phyloP scores from a whole-genome alignment of 2,113 vertebrate genomes.

The Hemichromis elongatus region DNA sequence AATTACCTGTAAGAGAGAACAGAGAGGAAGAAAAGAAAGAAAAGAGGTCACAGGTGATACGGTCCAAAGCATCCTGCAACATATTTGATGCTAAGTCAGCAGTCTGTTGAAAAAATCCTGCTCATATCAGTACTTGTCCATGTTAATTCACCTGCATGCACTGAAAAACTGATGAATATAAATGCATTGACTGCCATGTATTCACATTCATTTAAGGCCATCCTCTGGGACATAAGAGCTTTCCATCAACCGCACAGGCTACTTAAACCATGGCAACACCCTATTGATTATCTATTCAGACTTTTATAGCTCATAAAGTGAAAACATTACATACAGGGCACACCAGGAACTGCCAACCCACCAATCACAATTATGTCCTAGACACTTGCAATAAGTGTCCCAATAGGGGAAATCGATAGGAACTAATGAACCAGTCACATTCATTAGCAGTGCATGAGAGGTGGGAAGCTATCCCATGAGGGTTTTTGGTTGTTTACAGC shows the following conservation, averaged over 20 bases:
- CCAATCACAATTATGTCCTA: conserved; percentile 41
- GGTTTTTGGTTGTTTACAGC: background rate
- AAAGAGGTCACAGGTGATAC: conserved; percentile 10
- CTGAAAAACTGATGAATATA: background rate
- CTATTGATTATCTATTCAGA: conserved; percentile 61
- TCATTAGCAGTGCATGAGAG: background rate
- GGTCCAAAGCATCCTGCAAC: background rate
- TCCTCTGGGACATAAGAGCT: background rate
- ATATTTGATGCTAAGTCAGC: background rate
- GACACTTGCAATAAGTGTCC: background rate
- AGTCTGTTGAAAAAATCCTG: background rate
- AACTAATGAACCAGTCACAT: background rate
- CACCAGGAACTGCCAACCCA: conserved; percentile 3
- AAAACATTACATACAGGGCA: conserved; percentile 30
- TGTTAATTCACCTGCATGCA: background rate
- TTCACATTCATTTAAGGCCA: background rate
- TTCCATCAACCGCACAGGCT: background rate
- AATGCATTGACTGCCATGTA: background rate
- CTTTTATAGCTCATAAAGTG: conserved; percentile 60
- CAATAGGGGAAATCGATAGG: conserved; percentile 6
- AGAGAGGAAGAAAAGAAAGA: background rate
- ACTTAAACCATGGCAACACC: background rate
- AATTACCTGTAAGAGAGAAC: conserved; percentile 81
- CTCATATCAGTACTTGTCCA: background rate
- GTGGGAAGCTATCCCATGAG: background rate